Conservation (phyloP, 2,113 vertebrate genomes). For the Notarius lentiginosus region DNA sequence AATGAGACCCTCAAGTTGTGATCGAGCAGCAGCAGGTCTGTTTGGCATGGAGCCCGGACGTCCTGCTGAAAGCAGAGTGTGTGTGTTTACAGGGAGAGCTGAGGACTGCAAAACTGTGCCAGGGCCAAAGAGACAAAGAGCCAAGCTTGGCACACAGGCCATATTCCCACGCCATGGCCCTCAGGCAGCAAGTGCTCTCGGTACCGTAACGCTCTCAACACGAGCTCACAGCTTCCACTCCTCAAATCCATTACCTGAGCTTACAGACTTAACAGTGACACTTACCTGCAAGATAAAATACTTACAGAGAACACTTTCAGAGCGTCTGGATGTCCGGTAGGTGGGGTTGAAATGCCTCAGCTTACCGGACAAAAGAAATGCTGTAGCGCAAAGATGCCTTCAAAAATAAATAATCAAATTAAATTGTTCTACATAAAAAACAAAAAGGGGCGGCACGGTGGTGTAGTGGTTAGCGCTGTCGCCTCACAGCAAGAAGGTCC, state of each 20-base stretch:
- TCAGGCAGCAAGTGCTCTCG: constrained; percentile 7
- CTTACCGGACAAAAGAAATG: not conserved
- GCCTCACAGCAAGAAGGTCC: too few species aligned
- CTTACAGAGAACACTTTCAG: not conserved
- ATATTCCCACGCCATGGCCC: constrained; percentile 63
- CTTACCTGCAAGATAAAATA: not conserved
- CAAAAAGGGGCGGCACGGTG: too few species aligned
- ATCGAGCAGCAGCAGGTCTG: constrained; percentile 8
- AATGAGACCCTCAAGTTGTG: constrained; percentile 12
- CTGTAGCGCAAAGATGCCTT: too few species aligned
- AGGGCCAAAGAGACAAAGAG: constrained; percentile 35
- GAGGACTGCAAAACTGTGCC: constrained; percentile 17
- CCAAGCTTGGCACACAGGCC: constrained; percentile 51
- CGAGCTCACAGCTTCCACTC: not conserved
- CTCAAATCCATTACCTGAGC: not conserved
- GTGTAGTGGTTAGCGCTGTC: too few species aligned
- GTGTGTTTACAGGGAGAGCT: constrained; percentile 32
- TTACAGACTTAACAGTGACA: not conserved
- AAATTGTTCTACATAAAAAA: too few species aligned
- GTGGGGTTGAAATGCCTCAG: not conserved
- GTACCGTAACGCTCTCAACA: not conserved
- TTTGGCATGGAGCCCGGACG: constrained; percentile 46
- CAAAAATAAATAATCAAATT: too few species aligned
- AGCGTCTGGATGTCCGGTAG: too few species aligned
- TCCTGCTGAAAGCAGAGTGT: constrained; percentile 39